Evolutionary conservation across 2,797 vertebrate genomes (phyloP).

Genomic region (Morus bassanus): DNA sequence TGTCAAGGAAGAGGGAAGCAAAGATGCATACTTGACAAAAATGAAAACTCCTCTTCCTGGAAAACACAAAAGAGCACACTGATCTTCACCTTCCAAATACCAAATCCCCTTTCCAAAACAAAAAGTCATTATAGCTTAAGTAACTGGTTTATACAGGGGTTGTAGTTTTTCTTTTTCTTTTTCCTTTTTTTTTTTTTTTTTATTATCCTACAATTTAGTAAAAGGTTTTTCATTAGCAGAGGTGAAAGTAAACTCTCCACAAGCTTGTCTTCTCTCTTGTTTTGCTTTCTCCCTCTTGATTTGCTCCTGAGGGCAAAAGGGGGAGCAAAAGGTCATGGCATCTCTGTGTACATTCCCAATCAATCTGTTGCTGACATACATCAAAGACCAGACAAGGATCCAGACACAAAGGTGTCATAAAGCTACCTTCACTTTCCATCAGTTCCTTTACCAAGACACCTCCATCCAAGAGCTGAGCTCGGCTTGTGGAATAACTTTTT

Average conservation of each 20-base stretch:
- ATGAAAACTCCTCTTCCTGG: neutral
- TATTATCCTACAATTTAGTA: too few relatives aligned
- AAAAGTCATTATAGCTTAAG: neutral
- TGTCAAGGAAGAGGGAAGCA: neutral
- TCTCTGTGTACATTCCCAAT: neutral
- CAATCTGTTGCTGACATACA: neutral
- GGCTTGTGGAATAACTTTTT: neutral
- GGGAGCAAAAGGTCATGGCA: neutral
- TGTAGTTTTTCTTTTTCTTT: neutral
- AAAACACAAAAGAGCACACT: neutral
- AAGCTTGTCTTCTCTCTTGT: neutral
- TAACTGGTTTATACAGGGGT: neutral
- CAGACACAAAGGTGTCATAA: neutral
- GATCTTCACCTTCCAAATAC: neutral
- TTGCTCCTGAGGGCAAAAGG: neutral
- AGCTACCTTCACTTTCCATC: neutral
- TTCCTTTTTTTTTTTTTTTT: too few relatives aligned
- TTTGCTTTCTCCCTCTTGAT: neutral
- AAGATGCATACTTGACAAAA: neutral
- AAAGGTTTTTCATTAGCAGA: neutral
- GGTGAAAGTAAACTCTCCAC: neutral
- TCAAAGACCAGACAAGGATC: neutral
- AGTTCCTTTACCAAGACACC: neutral
- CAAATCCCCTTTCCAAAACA: neutral
- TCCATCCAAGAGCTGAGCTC: neutral